Conservation (phyloP, 2,888 invertebrate genomes). For the Hirtodrosophila alboralis region DNA sequence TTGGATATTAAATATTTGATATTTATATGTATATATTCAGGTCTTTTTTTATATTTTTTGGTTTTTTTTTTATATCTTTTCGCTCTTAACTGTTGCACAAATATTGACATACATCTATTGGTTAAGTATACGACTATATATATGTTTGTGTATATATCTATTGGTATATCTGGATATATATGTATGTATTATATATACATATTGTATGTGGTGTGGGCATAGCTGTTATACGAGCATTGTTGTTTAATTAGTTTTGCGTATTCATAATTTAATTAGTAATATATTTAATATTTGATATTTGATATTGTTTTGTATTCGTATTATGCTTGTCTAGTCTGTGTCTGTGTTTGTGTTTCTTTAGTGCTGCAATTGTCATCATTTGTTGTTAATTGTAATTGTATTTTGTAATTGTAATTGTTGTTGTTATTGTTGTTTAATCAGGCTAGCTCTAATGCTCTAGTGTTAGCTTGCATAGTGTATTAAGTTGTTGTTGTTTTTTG, state of each 20-base stretch:
- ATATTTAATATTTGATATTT: conserved; percentile 59
- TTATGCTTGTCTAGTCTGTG: conserved; percentile 18
- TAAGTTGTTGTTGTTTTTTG: conserved; percentile 22
- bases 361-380: conserved; percentile 40
- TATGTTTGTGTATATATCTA: conserved; percentile 37
- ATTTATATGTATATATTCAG: conserved; percentile 40
- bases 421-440: conserved; percentile 25
- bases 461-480: conserved; percentile 25
- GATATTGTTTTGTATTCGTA: conserved; percentile 36
- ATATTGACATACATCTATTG: conserved; percentile 60
- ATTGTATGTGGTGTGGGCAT: conserved; percentile 36
- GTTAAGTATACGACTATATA: conserved; percentile 34
- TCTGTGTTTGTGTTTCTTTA: conserved; percentile 34
- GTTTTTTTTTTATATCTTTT: conserved; percentile 19
- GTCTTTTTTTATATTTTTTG: conserved; percentile 25
- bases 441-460: conserved; percentile 17
- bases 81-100: conserved; percentile 47
- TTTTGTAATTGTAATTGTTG: too few relatives aligned
- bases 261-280: conserved; percentile 67
- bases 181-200: conserved; percentile 33
- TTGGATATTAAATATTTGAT: conserved; percentile 27
- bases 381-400: conserved; percentile 27
- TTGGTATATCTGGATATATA: conserved; percentile 43
- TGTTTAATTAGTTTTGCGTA: conserved; percentile 59
- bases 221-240: conserved; percentile 64